phyloP scores from a whole-genome alignment of 2,888 invertebrate genomes.

The Phytoseiulus persimilis region DNA sequence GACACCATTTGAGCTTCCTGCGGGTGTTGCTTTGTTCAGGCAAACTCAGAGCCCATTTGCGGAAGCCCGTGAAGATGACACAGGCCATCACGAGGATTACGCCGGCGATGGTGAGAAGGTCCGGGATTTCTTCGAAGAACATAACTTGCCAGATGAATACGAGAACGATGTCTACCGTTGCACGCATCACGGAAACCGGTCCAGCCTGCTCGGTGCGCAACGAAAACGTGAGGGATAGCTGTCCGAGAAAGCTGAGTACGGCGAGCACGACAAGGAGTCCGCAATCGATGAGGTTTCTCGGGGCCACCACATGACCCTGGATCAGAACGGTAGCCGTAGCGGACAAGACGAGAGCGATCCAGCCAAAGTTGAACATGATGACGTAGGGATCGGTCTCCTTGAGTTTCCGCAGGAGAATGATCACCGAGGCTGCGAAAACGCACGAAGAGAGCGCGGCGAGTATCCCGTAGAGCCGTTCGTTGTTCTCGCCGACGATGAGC shows the following conservation, averaged over 20 bases:
- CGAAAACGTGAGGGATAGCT: slow-evolving; percentile 66
- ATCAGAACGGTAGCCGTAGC: slow-evolving; percentile 63
- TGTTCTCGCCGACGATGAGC: not conserved
- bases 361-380: slow-evolving; percentile 77
- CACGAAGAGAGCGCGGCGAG: slow-evolving; percentile 76
- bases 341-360: slow-evolving; percentile 60
- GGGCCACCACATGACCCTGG: slow-evolving; percentile 67
- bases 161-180: slow-evolving; percentile 76
- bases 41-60: slow-evolving; percentile 74
- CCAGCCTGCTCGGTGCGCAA: slow-evolving; percentile 83
- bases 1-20: slow-evolving; percentile 7
- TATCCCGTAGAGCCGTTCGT: slow-evolving; percentile 61
- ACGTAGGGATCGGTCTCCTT: slow-evolving; percentile 78
- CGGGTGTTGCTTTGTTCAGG: slow-evolving; percentile 54
- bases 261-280: slow-evolving; percentile 60
- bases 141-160: slow-evolving; percentile 81
- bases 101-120: slow-evolving; percentile 70
- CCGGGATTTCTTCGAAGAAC: slow-evolving; percentile 78
- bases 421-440: slow-evolving; percentile 77
- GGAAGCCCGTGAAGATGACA: slow-evolving; percentile 70
- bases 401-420: slow-evolving; percentile 70
- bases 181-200: slow-evolving; percentile 60
- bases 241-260: slow-evolving; percentile 45
- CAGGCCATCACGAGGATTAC: slow-evolving; percentile 77
- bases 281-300: slow-evolving; percentile 70